phyloP scores from a whole-genome alignment of 2,888 invertebrate genomes.

The Periphyllus acericola region DNA sequence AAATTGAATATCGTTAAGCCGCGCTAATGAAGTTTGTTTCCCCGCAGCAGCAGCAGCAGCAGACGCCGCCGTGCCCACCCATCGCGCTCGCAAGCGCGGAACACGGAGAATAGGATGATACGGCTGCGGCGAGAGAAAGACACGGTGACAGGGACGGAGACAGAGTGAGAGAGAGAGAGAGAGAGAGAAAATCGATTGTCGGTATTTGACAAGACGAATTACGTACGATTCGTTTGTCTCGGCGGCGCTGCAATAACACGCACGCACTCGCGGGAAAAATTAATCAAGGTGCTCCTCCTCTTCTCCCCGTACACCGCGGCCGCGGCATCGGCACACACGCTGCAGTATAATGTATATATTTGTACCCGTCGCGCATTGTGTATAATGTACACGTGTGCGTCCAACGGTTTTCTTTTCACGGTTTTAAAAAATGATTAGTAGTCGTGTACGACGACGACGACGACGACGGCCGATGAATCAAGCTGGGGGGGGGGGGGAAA shows the following conservation, averaged over 20 bases:
- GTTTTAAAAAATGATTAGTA: conserved; percentile 30
- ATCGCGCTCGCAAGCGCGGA: not conserved
- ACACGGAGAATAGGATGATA: not conserved
- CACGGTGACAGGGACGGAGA: not conserved
- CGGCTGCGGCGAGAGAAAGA: not conserved
- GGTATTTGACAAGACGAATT: conserved; percentile 57
- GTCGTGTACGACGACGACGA: not conserved
- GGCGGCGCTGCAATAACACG: conserved; percentile 17
- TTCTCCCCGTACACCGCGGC: no score
- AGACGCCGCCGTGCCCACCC: not conserved
- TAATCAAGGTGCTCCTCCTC: conserved; percentile 22
- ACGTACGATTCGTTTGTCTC: conserved; percentile 52
- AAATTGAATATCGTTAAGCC: conserved; percentile 49
- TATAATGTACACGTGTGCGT: not conserved
- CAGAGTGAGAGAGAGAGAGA: not conserved
- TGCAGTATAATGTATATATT: no score
- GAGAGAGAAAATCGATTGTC: conserved; percentile 47
- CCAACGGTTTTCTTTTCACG: conserved; percentile 42
- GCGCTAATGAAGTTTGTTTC: conserved; percentile 55
- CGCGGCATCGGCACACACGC: not conserved
- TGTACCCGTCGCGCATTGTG: not conserved
- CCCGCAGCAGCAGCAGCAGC: not conserved
- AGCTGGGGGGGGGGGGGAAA: not conserved
- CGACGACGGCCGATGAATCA: conserved; percentile 36
- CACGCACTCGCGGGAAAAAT: conserved; percentile 37